Evolutionary conservation across 1,140 invertebrate species (phyloP).

Genomic region (Trypoxylus dichotomus): DNA sequence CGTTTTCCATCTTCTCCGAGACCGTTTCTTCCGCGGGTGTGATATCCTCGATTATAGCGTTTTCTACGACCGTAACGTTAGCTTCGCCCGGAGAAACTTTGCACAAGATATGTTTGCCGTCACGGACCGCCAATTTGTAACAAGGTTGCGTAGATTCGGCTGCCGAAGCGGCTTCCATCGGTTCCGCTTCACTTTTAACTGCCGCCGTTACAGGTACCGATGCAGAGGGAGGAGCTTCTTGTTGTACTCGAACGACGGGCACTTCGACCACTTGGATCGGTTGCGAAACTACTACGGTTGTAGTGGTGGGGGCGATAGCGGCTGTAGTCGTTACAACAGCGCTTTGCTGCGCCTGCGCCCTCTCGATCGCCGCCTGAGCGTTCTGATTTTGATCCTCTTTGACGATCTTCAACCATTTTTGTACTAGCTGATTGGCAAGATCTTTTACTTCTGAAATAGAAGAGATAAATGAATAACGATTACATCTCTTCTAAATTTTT

Average conservation of each 20-base stretch:
- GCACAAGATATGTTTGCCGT: conserved; percentile 72
- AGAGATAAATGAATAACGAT: background rate
- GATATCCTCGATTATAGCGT: conserved; percentile 32
- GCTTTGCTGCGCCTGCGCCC: background rate
- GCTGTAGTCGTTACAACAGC: no score
- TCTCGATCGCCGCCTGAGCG: background rate
- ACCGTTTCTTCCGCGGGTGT: conserved; percentile 32
- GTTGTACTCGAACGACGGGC: conserved; percentile 31
- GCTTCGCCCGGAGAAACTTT: conserved; percentile 60
- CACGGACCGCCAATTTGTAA: conserved; percentile 71
- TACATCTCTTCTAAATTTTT: no score
- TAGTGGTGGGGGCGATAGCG: no score
- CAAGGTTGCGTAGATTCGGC: conserved; percentile 49
- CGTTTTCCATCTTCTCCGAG: conserved; percentile 33
- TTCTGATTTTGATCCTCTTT: conserved; percentile 61
- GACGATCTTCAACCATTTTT: conserved; percentile 87
- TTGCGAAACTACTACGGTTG: conserved; percentile 22
- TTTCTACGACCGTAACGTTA: conserved; percentile 40
- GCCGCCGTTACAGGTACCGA: conserved; percentile 22
- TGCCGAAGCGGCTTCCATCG: conserved; percentile 31
- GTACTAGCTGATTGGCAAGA: conserved; percentile 79
- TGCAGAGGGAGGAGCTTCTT: background rate
- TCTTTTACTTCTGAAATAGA: conserved; percentile 44
- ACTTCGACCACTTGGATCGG: conserved; percentile 26
- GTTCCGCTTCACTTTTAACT: conserved; percentile 18